Evolutionary conservation across 1,140 invertebrate genomes (phyloP), one percentile per base, ranked within the genome.

Genomic region (Sinonovacula constricta): DNA sequence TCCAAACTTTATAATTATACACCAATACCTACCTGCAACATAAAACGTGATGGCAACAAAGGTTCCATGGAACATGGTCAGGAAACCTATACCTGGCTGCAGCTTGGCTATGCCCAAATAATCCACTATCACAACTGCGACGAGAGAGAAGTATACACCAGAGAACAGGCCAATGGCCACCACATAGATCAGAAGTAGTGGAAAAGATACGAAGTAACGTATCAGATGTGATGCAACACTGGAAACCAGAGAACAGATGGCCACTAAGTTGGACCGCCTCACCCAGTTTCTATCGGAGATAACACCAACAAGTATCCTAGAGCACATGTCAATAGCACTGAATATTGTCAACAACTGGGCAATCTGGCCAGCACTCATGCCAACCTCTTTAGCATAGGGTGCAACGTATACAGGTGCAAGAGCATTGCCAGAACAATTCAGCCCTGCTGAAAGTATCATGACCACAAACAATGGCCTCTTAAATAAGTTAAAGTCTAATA

Each of bases 311-410:
- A 63, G 10, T 12, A 74, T 53, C 15, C 70, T 33, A 12, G 70
- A 7, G 53, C 22, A 31, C 4, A 65, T 30, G 30, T 74, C 70
- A 14, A 74, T 28, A 26, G 34, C 14, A 54, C 45, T 74, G 30
- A 26, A 60, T 3, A 60, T 34, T 5, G 59, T 63, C 33, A 74
- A n/a, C 7, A 74, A 26, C 0, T 34, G 18, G 0, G 70, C 70
- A 4, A 74, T 30, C 4, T 22, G n/a, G 4, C 34, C 30, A 4
- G 28, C 18, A 31, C 28, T 34, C 10, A 63, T 22, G 2, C 36
- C 36, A 7, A 63, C 31, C 18, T 74, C 70, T 33, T 45, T 74
- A 14, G 70, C 70, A 34, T 74, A 74, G 18, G 70, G 70, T 31
- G 56, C 59, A 7, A 63, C 60, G n/a, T 24, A 74, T 3, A 63